These are phyloP conservation scores for Thalpophila matura DNA, from an alignment of 2,888 invertebrate genomes.

Conservation along the genomic window DNA sequence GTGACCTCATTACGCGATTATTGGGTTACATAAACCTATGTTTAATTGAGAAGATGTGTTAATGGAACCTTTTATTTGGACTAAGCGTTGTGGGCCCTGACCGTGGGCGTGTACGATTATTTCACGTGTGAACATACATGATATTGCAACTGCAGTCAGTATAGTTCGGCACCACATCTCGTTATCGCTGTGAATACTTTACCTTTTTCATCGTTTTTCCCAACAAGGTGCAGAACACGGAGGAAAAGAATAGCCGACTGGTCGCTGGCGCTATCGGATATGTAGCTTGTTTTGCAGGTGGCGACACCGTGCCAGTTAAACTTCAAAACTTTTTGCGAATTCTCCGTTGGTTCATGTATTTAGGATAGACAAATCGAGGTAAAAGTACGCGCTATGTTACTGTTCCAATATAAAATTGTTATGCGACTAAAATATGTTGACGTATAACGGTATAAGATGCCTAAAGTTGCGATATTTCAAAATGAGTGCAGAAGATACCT, in stretches of 20 bases:
- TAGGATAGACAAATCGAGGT: no score
- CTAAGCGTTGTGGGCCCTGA: conserved; percentile 75
- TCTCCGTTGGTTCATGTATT: no score
- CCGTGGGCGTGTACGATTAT: conserved; percentile 71
- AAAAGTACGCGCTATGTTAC: no score
- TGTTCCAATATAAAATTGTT: no score
- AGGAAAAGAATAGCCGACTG: conserved; percentile 40
- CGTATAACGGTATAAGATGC: no score
- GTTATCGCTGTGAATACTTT: conserved; percentile 70
- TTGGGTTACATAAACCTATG: conserved; percentile 31
- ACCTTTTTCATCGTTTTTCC: conserved; percentile 54
- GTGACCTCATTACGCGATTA: conserved; percentile 14
- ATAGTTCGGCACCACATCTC: conserved; percentile 82
- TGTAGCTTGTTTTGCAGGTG: conserved; percentile 41
- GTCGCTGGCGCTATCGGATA: conserved; percentile 25
- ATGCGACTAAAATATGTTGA: no score
- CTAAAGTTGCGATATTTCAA: no score
- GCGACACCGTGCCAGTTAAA: conserved; percentile 20
- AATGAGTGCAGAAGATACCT: no score
- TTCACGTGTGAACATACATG: conserved; percentile 86
- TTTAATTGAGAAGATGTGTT: conserved; percentile 70
- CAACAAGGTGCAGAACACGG: conserved; percentile 20
- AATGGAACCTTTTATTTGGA: conserved; percentile 85
- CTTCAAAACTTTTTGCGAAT: not conserved
- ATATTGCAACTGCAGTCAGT: conserved; percentile 77